Base-by-base conservation (phyloP, 2,113 vertebrate genomes). In the Caretta caretta region DNA sequence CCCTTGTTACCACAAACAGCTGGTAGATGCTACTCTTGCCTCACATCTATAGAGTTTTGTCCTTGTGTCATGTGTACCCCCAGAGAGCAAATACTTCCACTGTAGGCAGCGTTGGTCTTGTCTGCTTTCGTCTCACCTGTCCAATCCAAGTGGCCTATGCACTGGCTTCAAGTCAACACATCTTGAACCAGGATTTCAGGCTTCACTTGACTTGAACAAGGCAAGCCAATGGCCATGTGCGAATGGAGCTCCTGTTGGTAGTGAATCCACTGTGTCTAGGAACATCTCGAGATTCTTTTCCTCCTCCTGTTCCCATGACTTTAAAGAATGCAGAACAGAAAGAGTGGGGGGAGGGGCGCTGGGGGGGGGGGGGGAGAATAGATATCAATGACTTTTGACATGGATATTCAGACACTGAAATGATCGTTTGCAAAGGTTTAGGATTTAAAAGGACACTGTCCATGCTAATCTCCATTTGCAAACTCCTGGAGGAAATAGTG, bases 1-100 rank as follows among this genome's bases (percentile, higher is more conserved):
- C 56, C 72, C 91, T 80, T 29, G 1, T 46, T n/a, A n/a, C n/a
- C 51, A 51, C 57, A 86, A 93, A 65, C 10, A 48, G 42, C 48
- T 19, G 13, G 72, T n/a, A 87, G 46, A 17, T 27, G n/a, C 81
- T 20, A 46, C 84, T 29, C 79, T 82, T 62, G n/a, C 93, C 79
- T 92, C 79, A 27, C 19, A 65, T 29, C 83, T 49, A n/a, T 48
- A 49, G 82, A 87, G 62, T 82, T 83, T 42, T 92, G 59, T 22
- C 65, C 6, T 14, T 8, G 1, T 75, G 42, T 25, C 69, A 69
- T 1, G 2, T 0, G 0, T 53, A 31, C 35, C 85, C 78, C 62
- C 35, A 0, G 12, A 92, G 87, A 93, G 69, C 69, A 78, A 51
- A 90, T 90, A 91, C 84, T 53, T 87, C 82, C 59, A 8, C 56